Conservation (phyloP, 1,140 invertebrate species). For the Halesus radiatus region DNA sequence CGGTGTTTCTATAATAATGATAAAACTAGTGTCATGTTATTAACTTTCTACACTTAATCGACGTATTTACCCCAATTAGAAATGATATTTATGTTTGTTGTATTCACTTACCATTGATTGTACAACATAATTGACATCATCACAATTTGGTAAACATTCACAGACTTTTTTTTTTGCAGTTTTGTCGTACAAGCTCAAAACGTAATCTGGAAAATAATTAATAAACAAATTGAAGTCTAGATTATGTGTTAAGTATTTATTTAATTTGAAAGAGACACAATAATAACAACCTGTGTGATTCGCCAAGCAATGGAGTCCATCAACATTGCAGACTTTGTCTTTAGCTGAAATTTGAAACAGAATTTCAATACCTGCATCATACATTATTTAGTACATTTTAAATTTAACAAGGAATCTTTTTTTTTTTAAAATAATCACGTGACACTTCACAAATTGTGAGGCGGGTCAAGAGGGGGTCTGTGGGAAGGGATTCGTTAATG, state of each 20-base stretch:
- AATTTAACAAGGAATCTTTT: no score
- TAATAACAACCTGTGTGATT: slow-evolving; percentile 70
- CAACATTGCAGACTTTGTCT: slow-evolving; percentile 72
- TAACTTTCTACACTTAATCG: no score
- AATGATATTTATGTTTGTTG: not conserved
- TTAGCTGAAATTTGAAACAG: slow-evolving; percentile 59
- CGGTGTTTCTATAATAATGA: no score
- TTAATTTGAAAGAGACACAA: not conserved
- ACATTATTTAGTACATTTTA: no score
- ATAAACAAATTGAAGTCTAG: not conserved
- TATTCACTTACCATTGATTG: slow-evolving; percentile 65
- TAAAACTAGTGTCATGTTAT: no score
- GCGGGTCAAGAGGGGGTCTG: no score
- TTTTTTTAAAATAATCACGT: no score
- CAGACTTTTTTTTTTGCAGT: slow-evolving; percentile 71
- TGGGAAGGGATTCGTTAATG: no score
- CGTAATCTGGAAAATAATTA: slow-evolving; percentile 60
- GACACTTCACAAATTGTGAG: no score
- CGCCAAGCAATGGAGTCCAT: slow-evolving; percentile 74
- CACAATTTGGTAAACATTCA: slow-evolving; percentile 74
- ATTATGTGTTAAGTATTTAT: not conserved
- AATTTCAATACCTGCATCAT: no score
- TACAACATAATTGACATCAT: slow-evolving; percentile 75
- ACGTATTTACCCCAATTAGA: not conserved
- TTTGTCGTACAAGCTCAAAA: slow-evolving; percentile 63